phyloP scores from a whole-genome alignment of 2,888 invertebrate species.

The Aradus depressus region DNA sequence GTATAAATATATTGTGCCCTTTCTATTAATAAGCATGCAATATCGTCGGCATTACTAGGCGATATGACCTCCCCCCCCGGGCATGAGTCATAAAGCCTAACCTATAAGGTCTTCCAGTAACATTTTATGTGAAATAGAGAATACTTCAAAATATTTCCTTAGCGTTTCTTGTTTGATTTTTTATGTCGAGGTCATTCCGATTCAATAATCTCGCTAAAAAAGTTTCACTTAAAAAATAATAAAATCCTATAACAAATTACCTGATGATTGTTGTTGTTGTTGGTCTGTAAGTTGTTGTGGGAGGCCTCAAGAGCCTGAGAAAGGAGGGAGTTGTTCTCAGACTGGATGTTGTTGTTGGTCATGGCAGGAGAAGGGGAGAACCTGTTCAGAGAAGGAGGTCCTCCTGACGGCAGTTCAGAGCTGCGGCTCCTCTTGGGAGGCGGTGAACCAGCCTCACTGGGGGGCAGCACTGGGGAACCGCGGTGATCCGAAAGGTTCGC shows the following conservation, averaged over 20 bases:
- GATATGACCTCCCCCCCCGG: too few species aligned
- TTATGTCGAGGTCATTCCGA: not conserved
- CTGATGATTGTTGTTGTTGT: conserved; percentile 25
- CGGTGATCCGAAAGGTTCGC: conserved; percentile 7
- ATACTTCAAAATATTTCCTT: too few species aligned
- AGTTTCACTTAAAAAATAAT: not conserved
- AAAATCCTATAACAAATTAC: conserved; percentile 3
- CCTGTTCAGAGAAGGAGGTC: conserved; percentile 1
- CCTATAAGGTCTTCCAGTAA: too few species aligned
- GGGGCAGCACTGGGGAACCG: conserved; percentile 9
- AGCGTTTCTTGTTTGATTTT: too few species aligned
- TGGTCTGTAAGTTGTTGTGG: conserved; percentile 21
- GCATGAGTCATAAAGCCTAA: too few species aligned
- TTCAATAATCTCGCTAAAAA: not conserved
- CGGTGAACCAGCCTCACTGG: conserved; percentile 25
- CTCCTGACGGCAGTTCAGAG: conserved; percentile 22
- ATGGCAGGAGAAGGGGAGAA: conserved; percentile 29
- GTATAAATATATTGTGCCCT: too few species aligned
- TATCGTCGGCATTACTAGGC: too few species aligned
- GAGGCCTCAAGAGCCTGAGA: conserved; percentile 62
- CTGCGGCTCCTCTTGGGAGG: conserved; percentile 31
- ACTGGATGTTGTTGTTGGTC: conserved; percentile 18
- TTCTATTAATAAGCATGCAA: too few species aligned
- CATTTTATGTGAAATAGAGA: too few species aligned
- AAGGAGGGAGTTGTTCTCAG: conserved; percentile 44